phyloP scores from a whole-genome alignment of 2,113 vertebrate genomes.

The Nyctereutes procyonoides region DNA sequence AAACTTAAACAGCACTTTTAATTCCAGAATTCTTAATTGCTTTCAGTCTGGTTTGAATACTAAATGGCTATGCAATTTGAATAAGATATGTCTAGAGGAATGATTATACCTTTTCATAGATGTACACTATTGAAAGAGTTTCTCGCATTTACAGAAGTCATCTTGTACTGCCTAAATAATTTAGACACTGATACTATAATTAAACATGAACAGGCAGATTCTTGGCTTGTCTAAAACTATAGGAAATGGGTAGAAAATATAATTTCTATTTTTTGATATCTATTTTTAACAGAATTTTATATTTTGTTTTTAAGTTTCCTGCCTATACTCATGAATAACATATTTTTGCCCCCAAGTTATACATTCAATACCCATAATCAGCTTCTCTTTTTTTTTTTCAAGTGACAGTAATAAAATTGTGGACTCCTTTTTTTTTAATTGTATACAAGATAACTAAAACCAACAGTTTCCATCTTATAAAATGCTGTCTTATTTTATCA shows the following conservation, averaged over 20 bases:
- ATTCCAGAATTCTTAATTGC: conserved; percentile 48
- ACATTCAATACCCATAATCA: background rate
- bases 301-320: conserved; percentile 43
- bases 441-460: conserved; percentile 5
- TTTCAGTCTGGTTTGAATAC: conserved; percentile 24
- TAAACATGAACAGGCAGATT: conserved; percentile 26
- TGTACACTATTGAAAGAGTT: conserved; percentile 15
- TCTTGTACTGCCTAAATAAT: conserved; percentile 33
- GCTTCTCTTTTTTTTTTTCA: background rate
- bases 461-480: conserved; percentile 44
- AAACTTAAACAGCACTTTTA: background rate
- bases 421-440: background rate
- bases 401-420: conserved; percentile 27
- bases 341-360: background rate
- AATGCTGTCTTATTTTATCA: background rate
- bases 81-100: conserved; percentile 24
- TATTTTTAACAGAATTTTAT: conserved; percentile 10
- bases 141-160: conserved; percentile 44
- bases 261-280: conserved; percentile 18
- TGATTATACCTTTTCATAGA: conserved; percentile 36
- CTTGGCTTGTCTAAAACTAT: conserved; percentile 19
- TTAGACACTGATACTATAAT: background rate
- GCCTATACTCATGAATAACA: background rate
- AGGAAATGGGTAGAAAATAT: conserved; percentile 45
- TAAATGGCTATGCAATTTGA: conserved; percentile 45